phyloP scores from a whole-genome alignment of 23 tunicate species.

The Clavelina lepadiformis region DNA sequence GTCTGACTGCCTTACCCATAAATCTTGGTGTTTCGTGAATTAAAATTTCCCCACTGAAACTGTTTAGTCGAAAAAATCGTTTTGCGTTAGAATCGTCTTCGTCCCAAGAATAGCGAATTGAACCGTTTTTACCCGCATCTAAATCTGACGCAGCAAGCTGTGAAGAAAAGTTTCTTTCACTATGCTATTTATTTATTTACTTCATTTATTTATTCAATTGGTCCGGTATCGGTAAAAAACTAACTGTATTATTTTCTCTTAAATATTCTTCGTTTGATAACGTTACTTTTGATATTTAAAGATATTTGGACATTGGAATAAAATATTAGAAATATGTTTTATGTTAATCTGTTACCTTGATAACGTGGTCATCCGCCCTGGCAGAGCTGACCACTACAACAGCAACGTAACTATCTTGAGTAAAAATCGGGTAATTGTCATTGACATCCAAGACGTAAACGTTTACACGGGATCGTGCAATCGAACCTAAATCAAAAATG shows the following conservation, averaged over 20 bases:
- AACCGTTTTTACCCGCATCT: conserved; percentile 49
- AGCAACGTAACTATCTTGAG: not conserved
- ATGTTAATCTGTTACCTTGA: not conserved
- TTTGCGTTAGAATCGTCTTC: conserved; percentile 25
- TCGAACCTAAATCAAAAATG: too few relatives aligned
- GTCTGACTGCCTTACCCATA: conserved; percentile 37
- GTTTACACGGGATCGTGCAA: conserved; percentile 35
- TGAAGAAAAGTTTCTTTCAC: not conserved
- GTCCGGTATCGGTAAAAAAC: too few relatives aligned
- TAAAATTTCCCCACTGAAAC: conserved; percentile 19
- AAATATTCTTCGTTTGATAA: too few relatives aligned
- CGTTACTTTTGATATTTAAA: too few relatives aligned
- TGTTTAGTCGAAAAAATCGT: conserved; percentile 12
- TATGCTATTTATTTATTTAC: too few relatives aligned
- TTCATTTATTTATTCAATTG: too few relatives aligned
- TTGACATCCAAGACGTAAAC: conserved; percentile 56
- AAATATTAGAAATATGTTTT: not conserved
- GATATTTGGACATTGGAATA: not conserved
- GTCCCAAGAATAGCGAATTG: conserved; percentile 25
- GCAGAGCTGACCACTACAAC: conserved; percentile 3
- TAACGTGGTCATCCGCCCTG: not conserved
- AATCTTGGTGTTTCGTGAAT: conserved; percentile 7
- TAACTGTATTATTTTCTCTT: too few relatives aligned
- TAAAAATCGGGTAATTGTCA: conserved; percentile 46
- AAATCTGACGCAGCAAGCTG: conserved; percentile 44